Conservation (phyloP, 2,888 invertebrate genomes). For the Heliconius ethilla region DNA sequence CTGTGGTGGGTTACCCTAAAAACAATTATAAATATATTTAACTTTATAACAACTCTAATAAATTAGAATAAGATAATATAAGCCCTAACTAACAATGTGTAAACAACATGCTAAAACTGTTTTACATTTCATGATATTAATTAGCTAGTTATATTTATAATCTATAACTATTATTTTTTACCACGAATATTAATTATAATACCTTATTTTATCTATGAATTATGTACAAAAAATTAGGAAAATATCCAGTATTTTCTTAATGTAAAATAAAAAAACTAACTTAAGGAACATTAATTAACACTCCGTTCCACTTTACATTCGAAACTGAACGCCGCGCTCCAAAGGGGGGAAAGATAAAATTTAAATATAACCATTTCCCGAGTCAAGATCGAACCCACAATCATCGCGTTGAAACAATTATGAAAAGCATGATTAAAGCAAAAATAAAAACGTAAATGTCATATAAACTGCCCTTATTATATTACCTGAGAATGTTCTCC, state of each 20-base stretch:
- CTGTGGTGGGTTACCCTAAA: background rate
- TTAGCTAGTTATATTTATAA: background rate
- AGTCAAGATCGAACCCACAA: no score
- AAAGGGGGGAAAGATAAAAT: background rate
- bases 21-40: background rate
- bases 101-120: no score
- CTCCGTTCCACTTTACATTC: no score
- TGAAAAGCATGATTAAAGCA: background rate
- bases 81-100: no score
- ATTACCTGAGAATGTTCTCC: slow-evolving; percentile 41
- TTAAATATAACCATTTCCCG: no score
- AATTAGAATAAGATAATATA: background rate
- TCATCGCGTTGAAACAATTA: no score
- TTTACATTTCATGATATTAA: background rate
- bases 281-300: no score
- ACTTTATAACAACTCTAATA: background rate
- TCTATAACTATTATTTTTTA: no score
- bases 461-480: slow-evolving; percentile 8
- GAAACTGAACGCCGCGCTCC: no score
- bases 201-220: background rate
- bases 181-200: no score
- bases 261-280: no score
- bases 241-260: background rate
- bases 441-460: background rate
- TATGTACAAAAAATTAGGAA: background rate